These are phyloP conservation scores for Lysandra coridon DNA, from an alignment of 2,888 invertebrate genomes.

Conservation along the genomic window DNA sequence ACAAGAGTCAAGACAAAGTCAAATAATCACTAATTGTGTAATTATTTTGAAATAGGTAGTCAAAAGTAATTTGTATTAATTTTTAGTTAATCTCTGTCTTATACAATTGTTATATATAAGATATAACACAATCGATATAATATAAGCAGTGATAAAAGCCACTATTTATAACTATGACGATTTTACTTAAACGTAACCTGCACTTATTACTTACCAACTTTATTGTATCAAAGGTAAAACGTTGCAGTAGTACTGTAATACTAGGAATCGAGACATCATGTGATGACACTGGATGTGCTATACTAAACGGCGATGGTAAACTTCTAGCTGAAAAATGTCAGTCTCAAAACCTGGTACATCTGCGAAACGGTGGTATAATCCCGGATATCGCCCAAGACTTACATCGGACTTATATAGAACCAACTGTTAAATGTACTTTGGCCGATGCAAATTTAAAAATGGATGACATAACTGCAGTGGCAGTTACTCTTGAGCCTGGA, in stretches of 20 bases:
- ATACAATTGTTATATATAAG: background rate
- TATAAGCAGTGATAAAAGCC: background rate
- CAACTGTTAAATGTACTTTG: slow-evolving; percentile 86
- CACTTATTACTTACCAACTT: slow-evolving; percentile 2
- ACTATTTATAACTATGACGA: slow-evolving; percentile 18
- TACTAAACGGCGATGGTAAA: slow-evolving; percentile 87
- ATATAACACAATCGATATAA: background rate
- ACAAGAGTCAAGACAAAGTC: too few relatives aligned
- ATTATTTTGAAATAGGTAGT: background rate
- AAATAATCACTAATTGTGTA: too few relatives aligned
- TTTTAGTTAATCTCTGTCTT: background rate
- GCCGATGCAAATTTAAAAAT: slow-evolving; percentile 80
- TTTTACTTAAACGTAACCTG: slow-evolving; percentile 1
- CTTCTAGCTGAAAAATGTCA: slow-evolving; percentile 90
- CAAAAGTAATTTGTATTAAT: background rate
- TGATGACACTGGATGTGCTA: slow-evolving; percentile 97
- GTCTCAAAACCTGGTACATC: slow-evolving; percentile 89
- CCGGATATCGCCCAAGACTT: slow-evolving; percentile 93
- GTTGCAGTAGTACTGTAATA: slow-evolving; percentile 57
- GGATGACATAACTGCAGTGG: slow-evolving; percentile 90
- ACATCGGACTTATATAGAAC: slow-evolving; percentile 88
- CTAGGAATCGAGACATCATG: slow-evolving; percentile 99
- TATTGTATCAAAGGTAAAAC: slow-evolving; percentile 25
- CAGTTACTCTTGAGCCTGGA: slow-evolving; percentile 94
- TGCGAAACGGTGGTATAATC: slow-evolving; percentile 92